Conservation (phyloP, 2,113 vertebrate genomes). For the Piprites chloris region DNA sequence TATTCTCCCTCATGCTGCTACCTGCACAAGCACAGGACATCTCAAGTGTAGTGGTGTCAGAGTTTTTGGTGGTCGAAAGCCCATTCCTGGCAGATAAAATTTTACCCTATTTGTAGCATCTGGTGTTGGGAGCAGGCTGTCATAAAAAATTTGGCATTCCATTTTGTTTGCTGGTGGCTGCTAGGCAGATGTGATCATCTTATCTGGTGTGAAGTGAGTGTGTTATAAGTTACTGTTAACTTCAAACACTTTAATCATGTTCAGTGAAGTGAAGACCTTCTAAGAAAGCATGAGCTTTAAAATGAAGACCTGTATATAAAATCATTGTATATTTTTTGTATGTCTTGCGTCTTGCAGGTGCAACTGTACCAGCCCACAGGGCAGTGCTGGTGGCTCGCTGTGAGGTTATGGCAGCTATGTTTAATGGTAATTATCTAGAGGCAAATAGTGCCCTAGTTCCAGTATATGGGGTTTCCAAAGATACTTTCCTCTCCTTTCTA, state of each 20-base stretch:
- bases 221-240: background rate
- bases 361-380: slow-evolving; percentile 88
- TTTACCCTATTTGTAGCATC: background rate
- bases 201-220: background rate
- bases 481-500: slow-evolving; percentile 94
- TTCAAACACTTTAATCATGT: background rate
- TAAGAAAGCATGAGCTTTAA: background rate
- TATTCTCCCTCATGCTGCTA: background rate
- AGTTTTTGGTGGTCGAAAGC: background rate
- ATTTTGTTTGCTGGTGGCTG: background rate
- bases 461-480: slow-evolving; percentile 92
- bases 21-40: background rate
- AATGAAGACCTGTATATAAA: background rate
- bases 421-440: slow-evolving; percentile 94
- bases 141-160: background rate
- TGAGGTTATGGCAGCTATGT: slow-evolving; percentile 98
- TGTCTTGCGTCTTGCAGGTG: slow-evolving; percentile 69
- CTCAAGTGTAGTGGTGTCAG: background rate
- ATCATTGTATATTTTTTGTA: background rate
- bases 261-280: background rate
- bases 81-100: background rate
- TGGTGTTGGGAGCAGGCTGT: background rate
- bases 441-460: slow-evolving; percentile 89
- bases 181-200: background rate
- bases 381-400: slow-evolving; percentile 93